These are phyloP conservation scores for Rhyzopertha dominica DNA, from an alignment of 1,140 invertebrate genomes.

Conservation along the genomic window DNA sequence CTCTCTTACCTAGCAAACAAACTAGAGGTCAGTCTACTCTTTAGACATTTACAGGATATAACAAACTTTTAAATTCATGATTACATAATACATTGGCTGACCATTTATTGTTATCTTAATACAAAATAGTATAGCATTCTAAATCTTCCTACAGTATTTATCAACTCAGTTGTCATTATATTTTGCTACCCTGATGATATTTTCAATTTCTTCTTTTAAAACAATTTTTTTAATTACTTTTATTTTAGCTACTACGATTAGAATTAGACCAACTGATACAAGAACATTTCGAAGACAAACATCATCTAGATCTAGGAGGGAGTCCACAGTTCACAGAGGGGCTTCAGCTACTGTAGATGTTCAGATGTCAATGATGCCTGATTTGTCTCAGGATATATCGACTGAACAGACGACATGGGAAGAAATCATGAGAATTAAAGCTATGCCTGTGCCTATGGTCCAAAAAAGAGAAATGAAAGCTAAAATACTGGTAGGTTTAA, in stretches of 20 bases:
- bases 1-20: slow-evolving; percentile 71
- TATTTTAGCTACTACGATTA: slow-evolving; percentile 44
- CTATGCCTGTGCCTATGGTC: slow-evolving; percentile 74
- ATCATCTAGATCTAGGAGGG: slow-evolving; percentile 58
- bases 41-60: too few species aligned
- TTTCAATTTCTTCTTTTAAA: too few species aligned
- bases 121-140: too few species aligned
- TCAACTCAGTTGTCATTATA: too few species aligned
- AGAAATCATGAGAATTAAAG: slow-evolving; percentile 79
- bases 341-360: slow-evolving; percentile 63
- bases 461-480: slow-evolving; percentile 75
- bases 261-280: slow-evolving; percentile 43
- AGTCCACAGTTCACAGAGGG: slow-evolving; percentile 57
- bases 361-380: slow-evolving; percentile 68
- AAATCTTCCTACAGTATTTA: too few species aligned
- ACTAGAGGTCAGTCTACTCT: slow-evolving; percentile 62
- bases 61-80: too few species aligned
- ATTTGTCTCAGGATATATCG: slow-evolving; percentile 71
- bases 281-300: slow-evolving; percentile 49
- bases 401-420: slow-evolving; percentile 81
- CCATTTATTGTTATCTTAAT: background rate
- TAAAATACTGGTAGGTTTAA: slow-evolving; percentile 61
- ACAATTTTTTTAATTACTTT: slow-evolving; percentile 8
- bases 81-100: too few species aligned
- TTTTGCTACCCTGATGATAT: too few species aligned